A percentile compares a stretch with the other conserved stretches of the same genome.
These are phyloP conservation scores for Ips nitidus DNA, from an alignment of 1,140 invertebrate species.

Conservation along the genomic window DNA sequence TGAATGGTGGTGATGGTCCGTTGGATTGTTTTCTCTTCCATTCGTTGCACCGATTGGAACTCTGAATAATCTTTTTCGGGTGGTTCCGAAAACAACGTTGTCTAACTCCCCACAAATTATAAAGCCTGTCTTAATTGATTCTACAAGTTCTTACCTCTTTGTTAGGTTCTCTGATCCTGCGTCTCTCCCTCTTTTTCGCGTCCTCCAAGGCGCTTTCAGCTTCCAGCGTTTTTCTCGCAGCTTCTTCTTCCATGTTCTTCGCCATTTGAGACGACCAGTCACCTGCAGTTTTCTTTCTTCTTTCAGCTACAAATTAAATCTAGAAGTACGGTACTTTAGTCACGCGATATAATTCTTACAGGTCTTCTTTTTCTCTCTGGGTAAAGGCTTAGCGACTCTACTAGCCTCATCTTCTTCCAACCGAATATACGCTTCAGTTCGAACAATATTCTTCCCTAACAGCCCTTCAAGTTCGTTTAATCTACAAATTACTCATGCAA, in stretches of 20 bases:
- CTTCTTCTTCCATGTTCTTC: conserved; percentile 3
- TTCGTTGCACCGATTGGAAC: neutral
- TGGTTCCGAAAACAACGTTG: neutral
- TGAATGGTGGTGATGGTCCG: conserved; percentile 10
- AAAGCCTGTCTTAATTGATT: neutral
- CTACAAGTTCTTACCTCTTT: neutral
- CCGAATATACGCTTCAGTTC: conserved; percentile 30
- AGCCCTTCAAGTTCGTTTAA: conserved; percentile 27
- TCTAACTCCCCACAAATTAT: neutral
- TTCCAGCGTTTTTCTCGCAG: neutral
- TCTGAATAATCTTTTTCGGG: conserved; percentile 1
- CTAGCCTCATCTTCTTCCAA: conserved; percentile 13
- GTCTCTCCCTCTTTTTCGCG: conserved; percentile 1
- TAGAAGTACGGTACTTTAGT: neutral
- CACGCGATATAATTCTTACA: neutral
- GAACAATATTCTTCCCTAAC: conserved; percentile 33
- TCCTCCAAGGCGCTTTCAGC: neutral
- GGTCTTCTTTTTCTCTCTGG: neutral
- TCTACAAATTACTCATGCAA: neutral
- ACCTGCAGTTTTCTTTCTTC: neutral
- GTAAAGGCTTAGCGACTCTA: conserved; percentile 9
- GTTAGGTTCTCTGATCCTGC: neutral
- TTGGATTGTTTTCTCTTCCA: conserved; percentile 8
- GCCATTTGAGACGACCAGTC: conserved; percentile 11
- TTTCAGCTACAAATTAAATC: neutral